Evolutionary conservation across 2,888 invertebrate genomes (phyloP), one percentile per base, ranked within the genome.

Genomic region (Resseliella maxima): DNA sequence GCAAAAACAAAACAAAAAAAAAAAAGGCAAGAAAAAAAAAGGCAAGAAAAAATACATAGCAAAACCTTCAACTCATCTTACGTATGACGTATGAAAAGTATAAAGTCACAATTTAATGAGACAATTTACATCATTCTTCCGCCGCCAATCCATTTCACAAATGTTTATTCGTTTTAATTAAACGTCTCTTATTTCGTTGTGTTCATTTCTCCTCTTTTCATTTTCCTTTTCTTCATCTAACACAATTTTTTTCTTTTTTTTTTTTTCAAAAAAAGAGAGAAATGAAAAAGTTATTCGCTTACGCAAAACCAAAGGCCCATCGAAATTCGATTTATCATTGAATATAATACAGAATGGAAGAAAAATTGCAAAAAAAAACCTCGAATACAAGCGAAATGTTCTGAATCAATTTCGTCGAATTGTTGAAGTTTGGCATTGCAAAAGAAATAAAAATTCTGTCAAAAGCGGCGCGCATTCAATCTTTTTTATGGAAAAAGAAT

Each of bases 161-260:
- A 59, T 59, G 15, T 59, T 59, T 59, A 59, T 72, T 15, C 31
- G 31, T 27, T 72, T 72, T 31, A 72, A 72, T 72, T 72, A 72
- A 72, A 72, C 15, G 72, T 72, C 72, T 72, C 5, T n/a, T 2
- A 12, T 72, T 72, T 31, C 31, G 10, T 59, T 59, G 59, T 59
- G 24, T 72, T 72, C 72, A 5, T 31, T 72, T 35, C 72, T 31
- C n/a, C n/a, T n/a, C n/a, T n/a, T n/a, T n/a, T n/a, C n/a, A n/a
- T n/a, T n/a, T n/a, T n/a, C n/a, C n/a, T n/a, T n/a, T n/a, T n/a
- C n/a, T n/a, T n/a, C n/a, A n/a, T n/a, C n/a, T n/a, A n/a, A n/a
- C n/a, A n/a, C n/a, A n/a, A n/a, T n/a, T n/a, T n/a, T n/a, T n/a
- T n/a, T n/a, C n/a, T n/a, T n/a, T n/a, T n/a, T n/a, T n/a, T n/a